Base-by-base conservation (phyloP, 2,888 invertebrate genomes). In the Cephus spinipes region DNA sequence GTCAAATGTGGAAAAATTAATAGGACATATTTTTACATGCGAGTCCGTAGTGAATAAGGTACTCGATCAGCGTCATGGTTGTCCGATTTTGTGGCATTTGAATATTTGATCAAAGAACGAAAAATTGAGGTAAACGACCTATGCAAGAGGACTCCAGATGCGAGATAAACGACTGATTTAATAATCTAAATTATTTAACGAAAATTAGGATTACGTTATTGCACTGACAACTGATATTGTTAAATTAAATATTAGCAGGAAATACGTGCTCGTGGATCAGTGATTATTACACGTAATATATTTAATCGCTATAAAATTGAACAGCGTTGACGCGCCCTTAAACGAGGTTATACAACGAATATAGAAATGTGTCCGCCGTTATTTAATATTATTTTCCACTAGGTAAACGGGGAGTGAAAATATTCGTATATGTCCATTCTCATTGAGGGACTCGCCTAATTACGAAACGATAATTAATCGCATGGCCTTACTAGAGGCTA, bases 11-110 rank as follows among this genome's bases (percentile, higher is more conserved):
- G 31, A 30, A 40, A 40, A 40, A 40, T 40, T 40, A 2, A 40
- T 40, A 75, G 77, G 77, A 77, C 75, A 75, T 82, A 81, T 80
- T 82, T 84, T 84, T 82, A 79, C 83, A 81, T 80, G 80, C 73
- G 79, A 76, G 32, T 40, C 40, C 40, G 15, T 40, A 40, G 40
- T 23, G 68, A 74, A 76, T 80, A 79, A 79, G 68, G 76, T 79
- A 78, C 79, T 76, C 75, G 73, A 76, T 73, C 69, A 73, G 75
- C 79, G 76, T 36, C 69, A 77, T 76, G 55, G 69, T 23, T 23
- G 77, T 40, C 73, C 73, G 68, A 34, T 33, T 73, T n/a, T 79
- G 73, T 77, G 40, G 76, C 69, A 68, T 77, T 73, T 77, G 71
- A 76, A 77, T 79, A 80, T 76, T 78, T 74, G 69, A 80, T 75